Evolutionary conservation across 2,888 invertebrate genomes (phyloP), one percentile per base, ranked within the genome.

Genomic region (Trichogramma dendrolimi): DNA sequence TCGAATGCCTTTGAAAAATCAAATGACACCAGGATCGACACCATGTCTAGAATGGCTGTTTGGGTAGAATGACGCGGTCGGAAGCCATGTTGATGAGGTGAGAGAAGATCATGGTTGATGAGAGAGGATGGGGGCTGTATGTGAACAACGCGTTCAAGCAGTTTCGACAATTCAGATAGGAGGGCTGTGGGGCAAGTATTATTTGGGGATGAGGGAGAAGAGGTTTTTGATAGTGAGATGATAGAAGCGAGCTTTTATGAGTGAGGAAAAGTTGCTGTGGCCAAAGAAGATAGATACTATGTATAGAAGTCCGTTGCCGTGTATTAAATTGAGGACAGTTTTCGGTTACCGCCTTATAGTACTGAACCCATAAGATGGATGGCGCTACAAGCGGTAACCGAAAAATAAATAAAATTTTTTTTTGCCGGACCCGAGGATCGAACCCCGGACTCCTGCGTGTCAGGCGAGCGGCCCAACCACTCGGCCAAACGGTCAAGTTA

Each of bases 1-100:
- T 53, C 53, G n/a, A 42, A 53, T 11, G 14, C 50, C 42, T 53
- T 41, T 6, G 55, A 47, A 2, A 55, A 47, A 48, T 55, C 47
- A 10, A 55, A 55, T 46, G 11, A 5, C 1, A 55, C 40, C 5
- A 55, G 11, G 6, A 8, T 5, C 4, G 55, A 48, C 6, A 55
- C 10, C 48, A 4, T 10, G 1, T 8, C 43, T 6, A 54, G 7
- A 5, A 54, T 8, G 10, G 43, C 43, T 5, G 42, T 54, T 42
- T 48, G 47, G 5, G 55, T 55, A 6, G 55, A 55, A 4, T 55
- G 47, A 1, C 14, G 40, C 10, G 40, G 55, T n/a, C 11, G 38
- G 39, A 55, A 55, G 1, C 55, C 55, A 40, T 47, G 48, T 44
- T 55, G 55, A 5, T 38, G 4, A 2, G 11, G 27, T 11, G 43